Evolutionary conservation across 2,888 invertebrate species (phyloP), one percentile per base, ranked within the genome.

Genomic region (Sphecodes monilicornis): DNA sequence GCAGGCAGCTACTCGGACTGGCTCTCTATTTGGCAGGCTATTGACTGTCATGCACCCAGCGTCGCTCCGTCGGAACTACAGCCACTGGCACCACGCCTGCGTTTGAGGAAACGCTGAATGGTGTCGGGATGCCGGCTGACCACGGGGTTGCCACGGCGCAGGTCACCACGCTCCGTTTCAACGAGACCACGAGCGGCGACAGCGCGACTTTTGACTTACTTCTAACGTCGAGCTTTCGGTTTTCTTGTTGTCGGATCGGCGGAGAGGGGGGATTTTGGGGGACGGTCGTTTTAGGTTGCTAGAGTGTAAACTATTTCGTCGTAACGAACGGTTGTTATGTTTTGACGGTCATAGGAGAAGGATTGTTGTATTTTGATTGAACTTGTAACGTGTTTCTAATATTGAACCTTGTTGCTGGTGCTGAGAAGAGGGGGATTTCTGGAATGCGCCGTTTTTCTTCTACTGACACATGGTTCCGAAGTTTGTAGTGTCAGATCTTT

Each of bases 41-140:
- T 90, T 91, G 94, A 94, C 93, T 93, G 91, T 83, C 86, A 80
- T 92, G 93, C 94, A 92, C 92, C 93, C 92, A 86, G 90, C 89
- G 93, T 90, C 88, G 81, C 82, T 78, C 79, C 74, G 64, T 69
- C 80, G 83, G 90, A 92, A 90, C 87, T 90, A 90, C 80, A 72
- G 80, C 71, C 78, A 68, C 64, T 78, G 85, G 36, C 64, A 86
- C 73, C 77, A 90, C 92, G 92, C 92, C 84, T 91, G 92, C 92
- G 91, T 91, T 76, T 80, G 70, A 43, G 73, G 78, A 43, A 70
- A 79, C 80, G 78, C 78, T 64, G 60, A n/a, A 36, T 36, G 72
- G 68, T 85, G 73, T 78, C 88, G 88, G 77, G 88, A 84, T n/a
- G 10, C 50, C 86, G 77, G 79, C 66, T 72, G 29, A 50, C 76